Evolutionary conservation across 2,888 invertebrate genomes (phyloP), one percentile per base, ranked within the genome.

Genomic region (Eustalomyia histrio): DNA sequence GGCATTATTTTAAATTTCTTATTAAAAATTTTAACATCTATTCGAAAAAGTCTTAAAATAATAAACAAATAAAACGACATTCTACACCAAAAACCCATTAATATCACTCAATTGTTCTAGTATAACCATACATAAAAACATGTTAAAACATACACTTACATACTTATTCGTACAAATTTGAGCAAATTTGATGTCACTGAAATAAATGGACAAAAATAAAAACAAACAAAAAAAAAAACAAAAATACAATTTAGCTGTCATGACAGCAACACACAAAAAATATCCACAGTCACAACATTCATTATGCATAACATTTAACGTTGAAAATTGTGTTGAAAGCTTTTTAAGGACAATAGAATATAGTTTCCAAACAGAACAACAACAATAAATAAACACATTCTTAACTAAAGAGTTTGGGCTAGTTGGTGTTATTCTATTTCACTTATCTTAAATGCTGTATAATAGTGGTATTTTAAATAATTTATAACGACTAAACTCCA

Each of bases 291-390:
- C 60, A 60, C 24, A 29, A 29, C 29, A 80, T 71, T 61, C 75
- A 75, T 71, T 60, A 79, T 75, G 60, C 55, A 79, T 43, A 60
- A 43, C 3, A 55, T 33, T 72, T 24, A 43, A 67, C 10, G 67
- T 52, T 57, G 24, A 69, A 75, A 69, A 50, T 55, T 72, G 65
- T 67, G 67, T 29, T 71, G 52, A 80, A 75, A 75, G 61, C 60
- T 24, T 71, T 72, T 74, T 63, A 50, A 69, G 50, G 68, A 60
- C 52, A 69, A 52, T 29, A 6, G n/a, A n/a, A n/a, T n/a, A 7
- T 29, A 29, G 29, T 29, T 29, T 7, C 18, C 14, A 58, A 50
- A 61, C 61, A 68, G 33, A 17, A 12, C 18, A 29, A 29, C 29
- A 60, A 24, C 24, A 53, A 10, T 24, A 17, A 29, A 29, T 35